These are phyloP conservation scores for Microplitis manilae DNA, from an alignment of 2,888 invertebrate species.

Conservation along the genomic window DNA sequence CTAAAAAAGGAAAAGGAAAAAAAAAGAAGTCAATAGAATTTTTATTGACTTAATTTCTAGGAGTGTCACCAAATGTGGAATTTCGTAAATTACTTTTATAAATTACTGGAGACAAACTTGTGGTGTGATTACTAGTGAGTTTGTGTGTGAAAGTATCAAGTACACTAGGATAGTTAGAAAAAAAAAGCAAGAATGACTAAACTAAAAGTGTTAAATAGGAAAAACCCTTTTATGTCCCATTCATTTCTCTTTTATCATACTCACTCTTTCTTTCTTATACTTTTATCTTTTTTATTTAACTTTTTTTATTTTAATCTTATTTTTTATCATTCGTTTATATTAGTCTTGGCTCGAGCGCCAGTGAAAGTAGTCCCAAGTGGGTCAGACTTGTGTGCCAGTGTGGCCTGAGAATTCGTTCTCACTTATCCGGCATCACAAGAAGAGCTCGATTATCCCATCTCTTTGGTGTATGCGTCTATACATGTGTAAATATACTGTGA, in stretches of 20 bases:
- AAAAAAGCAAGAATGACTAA: not conserved
- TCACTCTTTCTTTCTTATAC: slow-evolving; percentile 24
- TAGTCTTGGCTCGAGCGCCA: slow-evolving; percentile 44
- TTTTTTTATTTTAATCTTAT: slow-evolving; percentile 27
- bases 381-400: slow-evolving; percentile 51
- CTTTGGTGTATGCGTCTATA: not conserved
- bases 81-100: slow-evolving; percentile 23
- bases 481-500: slow-evolving; percentile 16
- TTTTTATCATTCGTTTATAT: slow-evolving; percentile 34
- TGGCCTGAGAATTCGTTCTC: slow-evolving; percentile 44
- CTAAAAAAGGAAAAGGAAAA: slow-evolving; percentile 46
- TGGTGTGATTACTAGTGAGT: slow-evolving; percentile 13
- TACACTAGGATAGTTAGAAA: not conserved
- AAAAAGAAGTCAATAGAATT: slow-evolving; percentile 11
- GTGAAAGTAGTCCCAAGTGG: slow-evolving; percentile 57
- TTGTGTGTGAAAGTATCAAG: slow-evolving; percentile 27
- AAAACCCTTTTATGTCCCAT: slow-evolving; percentile 38
- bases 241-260: slow-evolving; percentile 28
- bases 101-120: slow-evolving; percentile 3
- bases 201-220: slow-evolving; percentile 33
- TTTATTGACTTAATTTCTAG: slow-evolving; percentile 21
- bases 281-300: slow-evolving; percentile 28
- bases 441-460: slow-evolving; percentile 39
- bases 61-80: slow-evolving; percentile 29
- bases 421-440: slow-evolving; percentile 28